Evolutionary conservation across 2,113 vertebrate genomes (phyloP).

Genomic region (Cairina moschata): DNA sequence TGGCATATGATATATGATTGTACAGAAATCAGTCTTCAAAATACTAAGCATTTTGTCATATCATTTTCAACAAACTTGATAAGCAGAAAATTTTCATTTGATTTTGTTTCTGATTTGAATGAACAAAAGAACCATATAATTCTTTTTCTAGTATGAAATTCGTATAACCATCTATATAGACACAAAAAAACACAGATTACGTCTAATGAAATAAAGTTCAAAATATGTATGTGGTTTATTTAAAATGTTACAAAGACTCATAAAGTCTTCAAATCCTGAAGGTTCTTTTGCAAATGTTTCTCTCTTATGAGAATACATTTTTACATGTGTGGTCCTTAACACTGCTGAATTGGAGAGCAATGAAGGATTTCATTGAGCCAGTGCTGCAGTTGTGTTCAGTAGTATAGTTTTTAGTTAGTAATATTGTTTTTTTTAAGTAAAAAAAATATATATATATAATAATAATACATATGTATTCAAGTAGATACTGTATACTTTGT

Average conservation of each 20-base stretch:
- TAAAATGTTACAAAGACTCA: not conserved
- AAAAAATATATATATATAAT: too few relatives aligned
- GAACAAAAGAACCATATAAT: not conserved
- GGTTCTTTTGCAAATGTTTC: not conserved
- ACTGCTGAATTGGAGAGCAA: not conserved
- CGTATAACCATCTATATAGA: not conserved
- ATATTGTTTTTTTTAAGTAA: too few relatives aligned
- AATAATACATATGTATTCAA: slow-evolving; percentile 5
- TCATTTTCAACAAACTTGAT: not conserved
- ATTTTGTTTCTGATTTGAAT: not conserved
- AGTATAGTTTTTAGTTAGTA: too few relatives aligned
- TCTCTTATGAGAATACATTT: not conserved
- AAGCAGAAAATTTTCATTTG: not conserved
- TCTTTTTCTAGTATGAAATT: not conserved
- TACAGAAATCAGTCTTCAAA: not conserved
- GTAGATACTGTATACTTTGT: slow-evolving; percentile 28
- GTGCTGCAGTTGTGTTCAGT: not conserved
- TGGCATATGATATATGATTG: not conserved
- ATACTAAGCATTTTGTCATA: not conserved
- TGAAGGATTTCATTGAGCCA: not conserved
- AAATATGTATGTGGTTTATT: not conserved
- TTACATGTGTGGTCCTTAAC: slow-evolving; percentile 7
- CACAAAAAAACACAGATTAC: not conserved
- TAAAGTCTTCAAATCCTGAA: not conserved
- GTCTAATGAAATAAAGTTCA: not conserved